phyloP scores from a whole-genome alignment of 2,888 invertebrate genomes.

The Pollenia griseotomentosa region DNA sequence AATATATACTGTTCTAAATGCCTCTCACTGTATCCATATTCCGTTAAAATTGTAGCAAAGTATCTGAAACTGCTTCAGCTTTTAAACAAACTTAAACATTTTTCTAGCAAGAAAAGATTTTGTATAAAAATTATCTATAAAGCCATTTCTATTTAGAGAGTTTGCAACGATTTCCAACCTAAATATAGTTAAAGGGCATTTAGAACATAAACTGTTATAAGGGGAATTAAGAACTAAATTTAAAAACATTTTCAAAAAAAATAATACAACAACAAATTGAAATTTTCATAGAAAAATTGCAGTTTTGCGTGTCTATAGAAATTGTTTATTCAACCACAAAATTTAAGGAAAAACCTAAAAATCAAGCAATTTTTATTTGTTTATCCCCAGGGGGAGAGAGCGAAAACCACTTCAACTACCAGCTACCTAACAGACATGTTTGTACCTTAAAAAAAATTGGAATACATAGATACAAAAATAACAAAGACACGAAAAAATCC shows the following conservation, averaged over 20 bases:
- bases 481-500: too few species aligned
- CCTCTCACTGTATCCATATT: too few species aligned
- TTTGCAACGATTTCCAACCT: neutral
- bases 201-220: neutral
- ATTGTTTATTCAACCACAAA: neutral
- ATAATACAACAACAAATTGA: neutral
- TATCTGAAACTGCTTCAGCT: neutral
- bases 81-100: neutral
- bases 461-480: too few species aligned
- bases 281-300: neutral
- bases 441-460: too few species aligned
- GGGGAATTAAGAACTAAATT: neutral
- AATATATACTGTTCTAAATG: too few species aligned
- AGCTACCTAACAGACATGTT: neutral
- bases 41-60: neutral
- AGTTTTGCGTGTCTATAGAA: slow-evolving; percentile 19
- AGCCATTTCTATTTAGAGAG: neutral
- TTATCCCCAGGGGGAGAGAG: too few species aligned
- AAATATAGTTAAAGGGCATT: neutral
- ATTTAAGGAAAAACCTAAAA: neutral
- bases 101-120: too few species aligned
- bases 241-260: neutral
- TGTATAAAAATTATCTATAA: neutral
- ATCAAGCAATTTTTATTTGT: neutral
- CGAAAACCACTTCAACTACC: too few species aligned